These are phyloP conservation scores for Chauna torquata DNA, from an alignment of 2,113 vertebrate species.

Conservation along the genomic window DNA sequence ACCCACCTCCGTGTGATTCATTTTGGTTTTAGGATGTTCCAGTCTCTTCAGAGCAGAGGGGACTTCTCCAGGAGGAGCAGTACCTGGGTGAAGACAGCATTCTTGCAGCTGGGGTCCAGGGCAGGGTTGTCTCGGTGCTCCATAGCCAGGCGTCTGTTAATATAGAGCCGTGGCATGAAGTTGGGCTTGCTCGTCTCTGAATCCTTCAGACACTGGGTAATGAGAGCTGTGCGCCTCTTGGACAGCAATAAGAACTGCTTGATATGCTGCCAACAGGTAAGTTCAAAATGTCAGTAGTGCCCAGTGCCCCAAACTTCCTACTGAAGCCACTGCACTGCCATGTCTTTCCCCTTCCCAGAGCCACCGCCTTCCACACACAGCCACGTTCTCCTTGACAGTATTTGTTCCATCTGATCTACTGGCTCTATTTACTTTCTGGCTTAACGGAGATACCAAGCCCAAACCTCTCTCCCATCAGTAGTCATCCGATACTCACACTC, in stretches of 20 bases:
- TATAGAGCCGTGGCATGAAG: conserved; percentile 97
- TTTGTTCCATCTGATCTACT: neutral
- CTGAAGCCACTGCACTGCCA: neutral
- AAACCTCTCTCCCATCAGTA: neutral
- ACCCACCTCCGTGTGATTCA: neutral
- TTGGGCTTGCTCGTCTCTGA: conserved; percentile 95
- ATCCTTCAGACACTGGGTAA: conserved; percentile 94
- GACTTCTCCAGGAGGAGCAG: neutral
- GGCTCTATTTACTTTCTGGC: neutral
- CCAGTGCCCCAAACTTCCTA: neutral
- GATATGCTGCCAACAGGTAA: conserved; percentile 80
- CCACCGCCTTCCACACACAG: neutral
- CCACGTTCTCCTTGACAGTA: neutral
- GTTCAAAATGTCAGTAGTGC: neutral
- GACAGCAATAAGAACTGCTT: conserved; percentile 96
- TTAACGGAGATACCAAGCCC: neutral
- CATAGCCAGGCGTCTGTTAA: conserved; percentile 96
- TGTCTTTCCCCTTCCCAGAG: neutral
- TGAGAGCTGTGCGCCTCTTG: conserved; percentile 90
- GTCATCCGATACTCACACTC: neutral
- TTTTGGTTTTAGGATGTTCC: neutral
- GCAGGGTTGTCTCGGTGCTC: conserved; percentile 94
- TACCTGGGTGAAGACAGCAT: conserved; percentile 94
- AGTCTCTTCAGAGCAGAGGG: neutral
- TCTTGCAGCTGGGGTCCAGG: conserved; percentile 90